Conservation (phyloP, 2,888 invertebrate species). For the Mimachlamys varia region DNA sequence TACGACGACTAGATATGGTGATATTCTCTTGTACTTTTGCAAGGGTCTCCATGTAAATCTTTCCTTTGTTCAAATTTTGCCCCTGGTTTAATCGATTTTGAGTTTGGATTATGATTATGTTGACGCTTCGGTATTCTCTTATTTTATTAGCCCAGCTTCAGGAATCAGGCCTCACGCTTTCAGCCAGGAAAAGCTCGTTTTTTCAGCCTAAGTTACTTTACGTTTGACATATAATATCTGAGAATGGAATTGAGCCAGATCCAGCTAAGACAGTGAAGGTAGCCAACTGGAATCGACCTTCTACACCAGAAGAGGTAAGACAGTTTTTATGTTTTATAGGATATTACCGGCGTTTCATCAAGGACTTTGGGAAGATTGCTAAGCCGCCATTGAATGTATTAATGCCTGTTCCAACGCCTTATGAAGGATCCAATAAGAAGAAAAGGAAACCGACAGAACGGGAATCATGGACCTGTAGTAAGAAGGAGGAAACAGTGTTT, state of each 20-base stretch:
- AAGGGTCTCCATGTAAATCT: no score
- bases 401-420: neutral
- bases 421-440: neutral
- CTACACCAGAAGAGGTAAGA: constrained; percentile 46
- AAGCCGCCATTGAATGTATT: constrained; percentile 32
- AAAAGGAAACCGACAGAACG: neutral
- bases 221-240: constrained; percentile 48
- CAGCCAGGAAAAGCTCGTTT: constrained; percentile 49
- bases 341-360: constrained; percentile 13
- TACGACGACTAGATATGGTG: constrained; percentile 49
- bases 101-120: no score
- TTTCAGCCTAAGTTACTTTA: constrained; percentile 48
- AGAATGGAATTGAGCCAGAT: constrained; percentile 37
- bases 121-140: no score
- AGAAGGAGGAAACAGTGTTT: constrained; percentile 13
- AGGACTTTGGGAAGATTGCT: neutral
- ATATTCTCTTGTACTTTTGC: no score
- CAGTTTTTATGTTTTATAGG: constrained; percentile 38
- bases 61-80: no score
- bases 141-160: constrained; percentile 47
- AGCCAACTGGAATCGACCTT: constrained; percentile 39
- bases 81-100: no score
- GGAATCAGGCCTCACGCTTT: constrained; percentile 49
- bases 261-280: constrained; percentile 44
- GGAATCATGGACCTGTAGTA: neutral